phyloP scores from a whole-genome alignment of 2,888 invertebrate species.

The Lepidonotus clava region DNA sequence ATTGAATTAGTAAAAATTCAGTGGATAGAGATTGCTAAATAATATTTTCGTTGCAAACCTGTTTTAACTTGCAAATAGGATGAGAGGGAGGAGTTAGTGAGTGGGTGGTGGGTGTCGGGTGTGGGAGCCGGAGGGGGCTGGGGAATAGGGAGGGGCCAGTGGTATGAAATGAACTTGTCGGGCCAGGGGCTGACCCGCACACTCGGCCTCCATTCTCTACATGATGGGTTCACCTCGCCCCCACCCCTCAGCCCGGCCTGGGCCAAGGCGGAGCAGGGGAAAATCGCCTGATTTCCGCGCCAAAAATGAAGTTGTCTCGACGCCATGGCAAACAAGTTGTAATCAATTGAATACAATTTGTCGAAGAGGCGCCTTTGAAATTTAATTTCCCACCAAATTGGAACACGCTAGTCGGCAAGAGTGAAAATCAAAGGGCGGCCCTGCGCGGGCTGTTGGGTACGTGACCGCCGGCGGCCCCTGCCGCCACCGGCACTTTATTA shows the following conservation, averaged over 20 bases:
- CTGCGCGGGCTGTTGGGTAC: neutral
- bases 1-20: slow-evolving; percentile 43
- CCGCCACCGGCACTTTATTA: slow-evolving; percentile 40
- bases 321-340: slow-evolving; percentile 50
- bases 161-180: no score
- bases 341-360: slow-evolving; percentile 59
- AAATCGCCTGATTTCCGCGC: slow-evolving; percentile 27
- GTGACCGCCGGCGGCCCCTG: neutral
- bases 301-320: slow-evolving; percentile 46
- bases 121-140: neutral
- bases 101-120: neutral
- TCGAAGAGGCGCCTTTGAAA: slow-evolving; percentile 35
- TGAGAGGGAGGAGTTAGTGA: neutral
- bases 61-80: slow-evolving; percentile 54
- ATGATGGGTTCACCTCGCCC: neutral
- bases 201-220: neutral
- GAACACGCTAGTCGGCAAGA: slow-evolving; percentile 25
- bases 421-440: slow-evolving; percentile 48
- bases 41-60: slow-evolving; percentile 54
- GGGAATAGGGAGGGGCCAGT: neutral
- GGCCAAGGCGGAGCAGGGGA: neutral
- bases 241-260: neutral
- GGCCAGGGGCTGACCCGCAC: neutral
- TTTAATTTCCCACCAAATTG: slow-evolving; percentile 56
- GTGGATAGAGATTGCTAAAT: slow-evolving; percentile 41